phyloP scores from a whole-genome alignment of 2,113 vertebrate genomes.

The Pterocles burchelli region DNA sequence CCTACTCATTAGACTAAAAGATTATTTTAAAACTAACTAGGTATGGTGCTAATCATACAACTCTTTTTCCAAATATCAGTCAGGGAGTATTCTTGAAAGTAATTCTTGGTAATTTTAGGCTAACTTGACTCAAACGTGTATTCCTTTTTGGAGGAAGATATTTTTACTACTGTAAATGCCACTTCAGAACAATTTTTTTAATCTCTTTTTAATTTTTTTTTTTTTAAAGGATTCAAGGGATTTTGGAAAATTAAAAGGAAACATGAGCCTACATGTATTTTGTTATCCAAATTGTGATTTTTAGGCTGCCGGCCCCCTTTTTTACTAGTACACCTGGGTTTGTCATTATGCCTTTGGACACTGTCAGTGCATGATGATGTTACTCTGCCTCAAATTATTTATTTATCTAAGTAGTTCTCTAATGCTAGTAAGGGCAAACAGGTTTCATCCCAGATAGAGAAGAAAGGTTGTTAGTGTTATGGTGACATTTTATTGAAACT shows the following conservation, averaged over 20 bases:
- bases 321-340: background rate
- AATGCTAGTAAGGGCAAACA: background rate
- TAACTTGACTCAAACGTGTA: background rate
- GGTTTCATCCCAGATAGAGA: background rate
- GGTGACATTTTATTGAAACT: background rate
- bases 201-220: background rate
- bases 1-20: background rate
- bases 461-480: background rate
- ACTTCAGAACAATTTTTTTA: background rate
- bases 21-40: background rate
- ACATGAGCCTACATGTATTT: background rate
- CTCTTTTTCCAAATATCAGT: background rate
- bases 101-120: background rate
- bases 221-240: background rate
- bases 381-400: background rate
- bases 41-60: background rate
- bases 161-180: background rate
- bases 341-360: background rate
- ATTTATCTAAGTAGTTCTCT: background rate
- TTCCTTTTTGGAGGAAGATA: background rate
- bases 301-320: rapidly evolving
- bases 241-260: background rate
- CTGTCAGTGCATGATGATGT: background rate
- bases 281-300: background rate
- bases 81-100: background rate